Evolutionary conservation across 2,797 vertebrate species (phyloP).

Genomic region (Lutjanus argentimaculatus): DNA sequence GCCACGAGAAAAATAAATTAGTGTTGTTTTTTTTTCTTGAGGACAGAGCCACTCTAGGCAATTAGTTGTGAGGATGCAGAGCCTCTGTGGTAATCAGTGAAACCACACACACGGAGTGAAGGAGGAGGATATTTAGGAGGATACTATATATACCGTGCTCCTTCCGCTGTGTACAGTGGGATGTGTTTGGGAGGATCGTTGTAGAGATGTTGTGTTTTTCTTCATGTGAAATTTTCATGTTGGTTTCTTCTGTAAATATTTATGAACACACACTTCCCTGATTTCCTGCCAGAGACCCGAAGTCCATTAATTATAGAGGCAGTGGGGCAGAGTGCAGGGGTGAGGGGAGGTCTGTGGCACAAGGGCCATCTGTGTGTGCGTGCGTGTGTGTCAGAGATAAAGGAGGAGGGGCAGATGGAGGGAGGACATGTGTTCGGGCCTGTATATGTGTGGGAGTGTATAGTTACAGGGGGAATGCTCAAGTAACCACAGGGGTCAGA

Average conservation of each 20-base stretch:
- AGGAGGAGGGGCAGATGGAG: background rate
- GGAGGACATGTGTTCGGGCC: slow-evolving; percentile 22
- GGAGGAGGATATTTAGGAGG: background rate
- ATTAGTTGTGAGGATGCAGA: slow-evolving; percentile 9
- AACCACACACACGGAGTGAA: background rate
- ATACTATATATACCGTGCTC: background rate
- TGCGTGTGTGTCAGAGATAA: slow-evolving; percentile 13
- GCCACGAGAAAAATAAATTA: background rate
- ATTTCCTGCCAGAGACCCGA: slow-evolving; percentile 73
- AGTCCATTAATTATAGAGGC: slow-evolving; percentile 81
- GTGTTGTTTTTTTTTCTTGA: slow-evolving; percentile 4
- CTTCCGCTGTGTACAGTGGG: background rate
- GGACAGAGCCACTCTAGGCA: slow-evolving; percentile 2
- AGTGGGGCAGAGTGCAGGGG: slow-evolving; percentile 67
- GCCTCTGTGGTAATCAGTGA: slow-evolving; percentile 5
- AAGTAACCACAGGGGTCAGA: slow-evolving; percentile 57
- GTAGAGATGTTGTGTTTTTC: slow-evolving; percentile 40
- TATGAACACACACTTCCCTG: slow-evolving; percentile 77
- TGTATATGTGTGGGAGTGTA: slow-evolving; percentile 48
- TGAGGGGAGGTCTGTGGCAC: slow-evolving; percentile 72
- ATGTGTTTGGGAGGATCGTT: slow-evolving; percentile 5
- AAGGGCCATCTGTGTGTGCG: slow-evolving; percentile 64
- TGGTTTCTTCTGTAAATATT: slow-evolving; percentile 80
- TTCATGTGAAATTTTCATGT: slow-evolving; percentile 65
- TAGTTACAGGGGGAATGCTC: slow-evolving; percentile 47